Evolutionary conservation across 2,888 invertebrate species (phyloP).

Genomic region (Platynereis dumerilii): DNA sequence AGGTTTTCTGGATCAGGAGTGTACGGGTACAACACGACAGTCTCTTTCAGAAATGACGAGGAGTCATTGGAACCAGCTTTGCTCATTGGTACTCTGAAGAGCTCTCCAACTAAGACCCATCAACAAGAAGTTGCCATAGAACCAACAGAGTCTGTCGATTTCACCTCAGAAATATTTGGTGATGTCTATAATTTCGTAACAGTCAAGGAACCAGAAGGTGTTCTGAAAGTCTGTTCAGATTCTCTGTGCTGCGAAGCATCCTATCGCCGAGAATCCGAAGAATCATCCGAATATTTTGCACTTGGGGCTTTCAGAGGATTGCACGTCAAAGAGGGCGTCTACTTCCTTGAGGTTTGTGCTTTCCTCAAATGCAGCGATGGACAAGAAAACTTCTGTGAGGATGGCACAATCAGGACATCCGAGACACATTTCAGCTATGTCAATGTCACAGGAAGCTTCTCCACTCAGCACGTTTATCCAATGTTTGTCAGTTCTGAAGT

Average conservation of each 20-base stretch:
- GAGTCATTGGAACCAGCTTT: constrained; percentile 5
- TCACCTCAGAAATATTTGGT: constrained; percentile 25
- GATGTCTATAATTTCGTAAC: constrained; percentile 24
- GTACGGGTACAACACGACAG: constrained; percentile 66
- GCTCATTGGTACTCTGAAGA: constrained; percentile 18
- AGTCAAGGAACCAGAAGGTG: constrained; percentile 29
- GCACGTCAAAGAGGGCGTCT: constrained; percentile 44
- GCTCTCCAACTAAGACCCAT: background rate
- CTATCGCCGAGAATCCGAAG: constrained; percentile 7
- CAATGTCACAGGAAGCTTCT: constrained; percentile 26
- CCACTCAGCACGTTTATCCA: constrained; percentile 28
- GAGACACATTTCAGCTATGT: constrained; percentile 22
- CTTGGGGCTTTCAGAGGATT: constrained; percentile 50
- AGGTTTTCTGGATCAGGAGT: constrained; percentile 76
- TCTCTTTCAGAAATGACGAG: constrained; percentile 20
- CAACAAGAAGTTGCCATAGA: constrained; percentile 1
- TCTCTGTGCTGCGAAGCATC: constrained; percentile 41
- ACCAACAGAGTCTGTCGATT: background rate
- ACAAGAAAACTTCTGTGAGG: constrained; percentile 37
- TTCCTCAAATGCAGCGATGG: constrained; percentile 42
- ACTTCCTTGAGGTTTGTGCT: constrained; percentile 47
- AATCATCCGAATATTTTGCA: constrained; percentile 38
- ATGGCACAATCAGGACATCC: background rate
- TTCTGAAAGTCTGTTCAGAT: constrained; percentile 41
- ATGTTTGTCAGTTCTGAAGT: constrained; percentile 9